Conservation (phyloP, 2,797 vertebrate genomes). For the Pseudochaenichthys georgianus region DNA sequence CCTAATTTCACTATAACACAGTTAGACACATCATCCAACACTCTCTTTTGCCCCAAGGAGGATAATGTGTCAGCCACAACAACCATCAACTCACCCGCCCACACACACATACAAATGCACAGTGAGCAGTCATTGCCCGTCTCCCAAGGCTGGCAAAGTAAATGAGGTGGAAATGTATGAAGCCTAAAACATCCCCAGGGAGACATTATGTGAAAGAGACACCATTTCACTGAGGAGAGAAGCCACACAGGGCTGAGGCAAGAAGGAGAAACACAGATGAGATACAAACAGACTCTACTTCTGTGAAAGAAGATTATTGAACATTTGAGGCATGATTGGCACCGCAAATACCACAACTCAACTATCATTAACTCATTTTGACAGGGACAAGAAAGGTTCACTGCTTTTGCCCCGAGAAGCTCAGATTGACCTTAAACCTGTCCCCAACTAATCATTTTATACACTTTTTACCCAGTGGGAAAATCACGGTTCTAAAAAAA, state of each 20-base stretch:
- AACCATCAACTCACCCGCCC: slow-evolving; percentile 13
- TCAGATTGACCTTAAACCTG: not conserved
- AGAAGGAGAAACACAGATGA: slow-evolving; percentile 15
- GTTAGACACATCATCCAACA: slow-evolving; percentile 16
- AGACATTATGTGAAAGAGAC: slow-evolving; percentile 71
- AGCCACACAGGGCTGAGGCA: slow-evolving; percentile 18
- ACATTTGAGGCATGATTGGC: not conserved
- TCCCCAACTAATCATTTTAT: not conserved
- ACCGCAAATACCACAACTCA: not conserved
- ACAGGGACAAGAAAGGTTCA: not conserved
- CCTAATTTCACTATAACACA: slow-evolving; percentile 19
- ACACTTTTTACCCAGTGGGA: not conserved
- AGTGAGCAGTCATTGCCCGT: slow-evolving; percentile 33
- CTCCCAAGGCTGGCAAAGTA: slow-evolving; percentile 60
- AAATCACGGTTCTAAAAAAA: no score
- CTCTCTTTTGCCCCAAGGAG: slow-evolving; percentile 32
- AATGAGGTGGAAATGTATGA: slow-evolving; percentile 72
- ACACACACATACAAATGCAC: slow-evolving; percentile 24
- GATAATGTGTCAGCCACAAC: slow-evolving; percentile 38
- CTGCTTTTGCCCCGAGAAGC: not conserved
- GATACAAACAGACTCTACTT: slow-evolving; percentile 7
- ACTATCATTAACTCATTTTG: not conserved
- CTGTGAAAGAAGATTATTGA: not conserved
- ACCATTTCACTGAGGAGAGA: slow-evolving; percentile 54
- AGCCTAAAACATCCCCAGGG: slow-evolving; percentile 67